Percentiles rank a stretch among this genome's conserved stretches.
Evolutionary conservation across 2,888 invertebrate species (phyloP).

Genomic region (Balanococcus diminutus): DNA sequence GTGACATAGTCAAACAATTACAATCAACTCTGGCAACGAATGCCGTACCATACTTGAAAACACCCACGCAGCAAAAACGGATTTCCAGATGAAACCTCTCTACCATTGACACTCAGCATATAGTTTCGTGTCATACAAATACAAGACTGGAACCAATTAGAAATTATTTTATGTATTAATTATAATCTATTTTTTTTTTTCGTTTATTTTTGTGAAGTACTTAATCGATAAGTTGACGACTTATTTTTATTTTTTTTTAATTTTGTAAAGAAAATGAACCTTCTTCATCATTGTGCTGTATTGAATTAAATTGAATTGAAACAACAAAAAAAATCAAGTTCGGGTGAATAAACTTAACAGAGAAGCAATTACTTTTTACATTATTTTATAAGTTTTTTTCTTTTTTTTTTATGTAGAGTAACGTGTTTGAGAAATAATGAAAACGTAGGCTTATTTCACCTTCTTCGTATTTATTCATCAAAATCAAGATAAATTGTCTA

Average conservation of each 20-base stretch:
- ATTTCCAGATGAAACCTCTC: constrained; percentile 20
- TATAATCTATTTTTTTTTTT: background rate
- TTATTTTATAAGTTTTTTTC: too few relatives aligned
- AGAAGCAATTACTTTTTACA: too few relatives aligned
- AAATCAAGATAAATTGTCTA: too few relatives aligned
- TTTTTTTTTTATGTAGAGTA: background rate
- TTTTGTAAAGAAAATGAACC: background rate
- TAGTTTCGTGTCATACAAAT: background rate
- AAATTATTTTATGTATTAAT: background rate
- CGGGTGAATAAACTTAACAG: background rate
- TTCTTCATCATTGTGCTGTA: too few relatives aligned
- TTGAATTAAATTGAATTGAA: too few relatives aligned
- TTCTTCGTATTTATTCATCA: too few relatives aligned
- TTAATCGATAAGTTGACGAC: background rate
- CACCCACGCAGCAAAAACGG: constrained; percentile 41
- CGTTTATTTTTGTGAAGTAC: background rate
- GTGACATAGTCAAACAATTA: constrained; percentile 36
- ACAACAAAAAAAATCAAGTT: background rate
- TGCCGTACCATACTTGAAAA: constrained; percentile 30
- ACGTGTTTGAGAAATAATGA: background rate
- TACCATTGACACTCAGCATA: background rate
- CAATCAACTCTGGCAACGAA: constrained; percentile 19
- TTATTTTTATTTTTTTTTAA: background rate
- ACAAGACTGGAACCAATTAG: constrained; percentile 42
- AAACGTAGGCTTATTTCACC: background rate